A percentile compares a stretch with the other conserved stretches of the same genome.
These are phyloP conservation scores for Clupea harengus DNA, from an alignment of 2,113 vertebrate genomes.

Conservation along the genomic window DNA sequence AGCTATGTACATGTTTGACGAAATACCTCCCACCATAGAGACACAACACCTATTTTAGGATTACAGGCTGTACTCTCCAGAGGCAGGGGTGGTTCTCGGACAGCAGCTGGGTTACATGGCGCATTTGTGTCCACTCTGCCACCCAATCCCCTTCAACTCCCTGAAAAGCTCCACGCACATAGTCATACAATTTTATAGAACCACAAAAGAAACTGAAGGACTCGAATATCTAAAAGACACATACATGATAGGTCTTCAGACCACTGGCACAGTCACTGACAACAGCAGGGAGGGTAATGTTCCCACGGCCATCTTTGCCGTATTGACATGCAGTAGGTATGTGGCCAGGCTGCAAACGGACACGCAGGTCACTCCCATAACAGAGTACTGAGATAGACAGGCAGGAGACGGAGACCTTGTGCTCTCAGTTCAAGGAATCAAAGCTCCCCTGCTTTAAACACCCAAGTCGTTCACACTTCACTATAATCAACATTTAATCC, in stretches of 20 bases:
- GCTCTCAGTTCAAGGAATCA: conserved; percentile 20
- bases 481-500: conserved; percentile 33
- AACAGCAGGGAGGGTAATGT: neutral
- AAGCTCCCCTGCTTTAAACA: neutral
- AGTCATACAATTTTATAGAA: neutral
- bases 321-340: conserved; percentile 18
- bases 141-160: neutral
- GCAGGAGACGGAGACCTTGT: neutral
- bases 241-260: too few species aligned
- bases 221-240: too few species aligned
- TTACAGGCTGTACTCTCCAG: neutral
- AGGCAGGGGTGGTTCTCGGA: neutral
- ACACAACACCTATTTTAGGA: conserved; percentile 8
- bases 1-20: neutral
- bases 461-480: neutral
- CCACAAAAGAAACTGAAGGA: neutral
- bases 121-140: neutral
- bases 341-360: neutral
- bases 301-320: neutral
- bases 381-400: conserved; percentile 6
- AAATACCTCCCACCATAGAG: neutral
- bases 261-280: too few species aligned
- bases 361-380: neutral
- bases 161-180: neutral
- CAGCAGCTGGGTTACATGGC: neutral